These are phyloP conservation scores for Sipha flava DNA, from an alignment of 1,140 invertebrate genomes.

Conservation along the genomic window DNA sequence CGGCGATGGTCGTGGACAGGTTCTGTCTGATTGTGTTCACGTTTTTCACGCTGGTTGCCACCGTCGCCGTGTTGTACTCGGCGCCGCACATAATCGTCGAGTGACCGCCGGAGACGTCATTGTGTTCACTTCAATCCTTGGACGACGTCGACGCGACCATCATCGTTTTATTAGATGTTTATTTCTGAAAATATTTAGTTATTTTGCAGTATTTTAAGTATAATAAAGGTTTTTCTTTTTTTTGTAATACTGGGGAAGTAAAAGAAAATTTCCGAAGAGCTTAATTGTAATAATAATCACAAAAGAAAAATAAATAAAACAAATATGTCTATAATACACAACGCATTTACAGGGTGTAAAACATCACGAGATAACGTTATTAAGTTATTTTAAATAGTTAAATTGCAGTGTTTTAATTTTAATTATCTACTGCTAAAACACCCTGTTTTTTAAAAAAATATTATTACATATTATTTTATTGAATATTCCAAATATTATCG, in stretches of 20 bases:
- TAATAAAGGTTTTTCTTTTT: not conserved
- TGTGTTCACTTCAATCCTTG: slow-evolving; percentile 1
- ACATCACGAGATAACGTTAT: not conserved
- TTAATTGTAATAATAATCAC: too few species aligned
- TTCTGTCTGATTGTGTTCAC: slow-evolving; percentile 96
- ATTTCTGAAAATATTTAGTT: not conserved
- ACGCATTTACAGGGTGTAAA: slow-evolving; percentile 26
- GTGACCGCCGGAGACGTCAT: slow-evolving; percentile 48
- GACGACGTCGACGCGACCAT: not conserved
- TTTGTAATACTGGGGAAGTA: not conserved
- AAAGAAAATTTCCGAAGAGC: not conserved
- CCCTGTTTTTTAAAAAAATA: not conserved
- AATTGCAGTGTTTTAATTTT: not conserved
- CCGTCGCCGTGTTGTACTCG: slow-evolving; percentile 82
- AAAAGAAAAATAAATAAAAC: not conserved
- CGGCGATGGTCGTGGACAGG: slow-evolving; percentile 97
- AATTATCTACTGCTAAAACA: not conserved
- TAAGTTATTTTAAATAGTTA: not conserved
- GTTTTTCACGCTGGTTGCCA: slow-evolving; percentile 90
- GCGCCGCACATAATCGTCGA: slow-evolving; percentile 94
- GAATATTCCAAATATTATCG: not conserved
- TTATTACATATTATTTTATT: not conserved
- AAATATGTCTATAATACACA: not conserved
- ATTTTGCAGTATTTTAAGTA: not conserved
- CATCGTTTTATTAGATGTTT: not conserved